Base-by-base conservation (phyloP, 2,797 vertebrate genomes). In the Lithobates sylvaticus region DNA sequence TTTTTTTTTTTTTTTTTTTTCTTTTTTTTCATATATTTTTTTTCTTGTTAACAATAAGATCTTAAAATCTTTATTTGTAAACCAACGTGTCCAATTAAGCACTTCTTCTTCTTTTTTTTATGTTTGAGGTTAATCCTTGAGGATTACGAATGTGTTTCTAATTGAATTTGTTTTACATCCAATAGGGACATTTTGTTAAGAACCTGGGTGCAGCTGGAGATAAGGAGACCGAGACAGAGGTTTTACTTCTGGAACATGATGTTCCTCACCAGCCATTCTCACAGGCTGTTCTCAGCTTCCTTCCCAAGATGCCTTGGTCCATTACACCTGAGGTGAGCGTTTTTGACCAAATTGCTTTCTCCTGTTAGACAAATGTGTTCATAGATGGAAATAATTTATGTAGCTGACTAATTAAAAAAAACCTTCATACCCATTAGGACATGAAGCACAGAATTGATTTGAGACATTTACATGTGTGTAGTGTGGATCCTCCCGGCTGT, bases 261-360 rank as follows among this genome's bases (percentile, higher is more conserved):
- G 98, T 99, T 65, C 97, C 97, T n/a, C 98, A 99, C 89, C 97
- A 98, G 91, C 93, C 95, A 29, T 99, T 99, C 89, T 98, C 97
- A 54, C 97, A 98, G 89, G 92, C 93, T 71, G 98, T 99, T 76
- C 97, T 99, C 80, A 96, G 96, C 89, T 99, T 97, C 87, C 94
- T 99, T 73, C 98, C 98, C 89, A 95, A 96, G 91, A 97, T 97
- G 96, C 98, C 98, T 0, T 99, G 98, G 98, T 88, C 73, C 91
- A 97, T 99, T 91, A 97, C 96, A 79, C 93, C 97, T 69, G 89
- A 99, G 94, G 98, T 98, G 90, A 85, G 73, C 5, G 13, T 13
- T 18, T 73, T 32, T 5, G 26, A 16, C 47, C 47, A 50, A 16
- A 15, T 32, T 50, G 12, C 0, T 12, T 54, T 54, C 16, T 54